phyloP scores from a whole-genome alignment of 2,113 vertebrate genomes.

The Casuarius casuarius region DNA sequence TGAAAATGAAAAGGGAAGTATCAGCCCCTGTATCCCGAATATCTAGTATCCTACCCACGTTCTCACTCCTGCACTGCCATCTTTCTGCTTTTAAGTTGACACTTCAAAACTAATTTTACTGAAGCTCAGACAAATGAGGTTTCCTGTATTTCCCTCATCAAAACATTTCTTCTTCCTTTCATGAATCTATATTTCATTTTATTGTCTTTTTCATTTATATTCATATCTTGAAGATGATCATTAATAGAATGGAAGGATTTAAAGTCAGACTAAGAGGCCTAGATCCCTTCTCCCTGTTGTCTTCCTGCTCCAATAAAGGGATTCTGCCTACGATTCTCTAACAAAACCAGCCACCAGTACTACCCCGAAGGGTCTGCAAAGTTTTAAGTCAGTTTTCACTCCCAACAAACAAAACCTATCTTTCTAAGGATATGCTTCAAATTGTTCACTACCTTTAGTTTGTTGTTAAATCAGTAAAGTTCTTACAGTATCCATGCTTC shows the following conservation, averaged over 20 bases:
- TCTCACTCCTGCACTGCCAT: neutral
- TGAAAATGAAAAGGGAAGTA: neutral
- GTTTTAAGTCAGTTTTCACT: neutral
- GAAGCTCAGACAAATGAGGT: neutral
- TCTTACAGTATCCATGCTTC: neutral
- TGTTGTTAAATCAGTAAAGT: neutral
- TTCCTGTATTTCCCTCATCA: neutral
- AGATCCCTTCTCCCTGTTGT: neutral
- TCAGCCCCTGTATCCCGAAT: neutral
- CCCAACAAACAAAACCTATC: neutral
- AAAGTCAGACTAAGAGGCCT: neutral
- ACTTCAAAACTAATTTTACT: neutral
- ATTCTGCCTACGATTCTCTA: neutral
- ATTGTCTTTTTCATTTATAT: neutral
- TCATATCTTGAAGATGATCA: neutral
- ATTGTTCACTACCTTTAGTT: neutral
- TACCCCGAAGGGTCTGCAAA: neutral
- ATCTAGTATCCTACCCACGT: accelerated
- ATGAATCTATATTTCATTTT: neutral
- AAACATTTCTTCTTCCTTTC: neutral
- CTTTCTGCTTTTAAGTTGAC: neutral
- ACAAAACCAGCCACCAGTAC: neutral
- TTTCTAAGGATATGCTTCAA: neutral
- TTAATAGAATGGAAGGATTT: neutral
- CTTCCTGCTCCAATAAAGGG: neutral